phyloP scores from a whole-genome alignment of 2,797 vertebrate genomes.

The Podarcis siculus region DNA sequence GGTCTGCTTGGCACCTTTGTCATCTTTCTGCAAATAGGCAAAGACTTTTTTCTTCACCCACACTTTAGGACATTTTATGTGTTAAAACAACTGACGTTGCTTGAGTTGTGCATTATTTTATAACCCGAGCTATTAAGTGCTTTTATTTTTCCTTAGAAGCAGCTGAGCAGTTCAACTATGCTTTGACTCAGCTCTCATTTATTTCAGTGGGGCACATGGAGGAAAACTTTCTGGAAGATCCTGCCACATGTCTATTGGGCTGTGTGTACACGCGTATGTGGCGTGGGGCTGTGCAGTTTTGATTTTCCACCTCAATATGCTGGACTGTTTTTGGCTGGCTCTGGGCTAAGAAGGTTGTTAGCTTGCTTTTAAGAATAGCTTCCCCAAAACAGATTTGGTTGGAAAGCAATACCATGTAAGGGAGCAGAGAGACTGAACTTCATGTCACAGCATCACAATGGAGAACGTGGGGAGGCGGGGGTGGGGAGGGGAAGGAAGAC shows the following conservation, averaged over 20 bases:
- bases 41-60: no score
- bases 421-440: not conserved
- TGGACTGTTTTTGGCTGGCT: not conserved
- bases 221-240: not conserved
- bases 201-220: not conserved
- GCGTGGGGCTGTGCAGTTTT: no score
- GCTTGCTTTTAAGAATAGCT: not conserved
- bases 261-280: not conserved
- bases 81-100: no score
- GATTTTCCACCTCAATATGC: not conserved
- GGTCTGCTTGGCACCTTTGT: no score
- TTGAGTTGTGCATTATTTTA: no score
- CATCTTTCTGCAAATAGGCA: no score
- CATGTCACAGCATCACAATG: accelerated
- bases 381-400: not conserved
- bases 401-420: not conserved
- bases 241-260: not conserved
- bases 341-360: not conserved
- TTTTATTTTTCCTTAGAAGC: no score
- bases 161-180: not conserved
- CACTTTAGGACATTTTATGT: no score
- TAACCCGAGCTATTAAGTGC: no score
- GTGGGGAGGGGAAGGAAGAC: not conserved
- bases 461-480: not conserved
- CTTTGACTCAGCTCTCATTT: not conserved